Evolutionary conservation across 2,797 vertebrate species (phyloP).

Genomic region (Siniperca scherzeri): DNA sequence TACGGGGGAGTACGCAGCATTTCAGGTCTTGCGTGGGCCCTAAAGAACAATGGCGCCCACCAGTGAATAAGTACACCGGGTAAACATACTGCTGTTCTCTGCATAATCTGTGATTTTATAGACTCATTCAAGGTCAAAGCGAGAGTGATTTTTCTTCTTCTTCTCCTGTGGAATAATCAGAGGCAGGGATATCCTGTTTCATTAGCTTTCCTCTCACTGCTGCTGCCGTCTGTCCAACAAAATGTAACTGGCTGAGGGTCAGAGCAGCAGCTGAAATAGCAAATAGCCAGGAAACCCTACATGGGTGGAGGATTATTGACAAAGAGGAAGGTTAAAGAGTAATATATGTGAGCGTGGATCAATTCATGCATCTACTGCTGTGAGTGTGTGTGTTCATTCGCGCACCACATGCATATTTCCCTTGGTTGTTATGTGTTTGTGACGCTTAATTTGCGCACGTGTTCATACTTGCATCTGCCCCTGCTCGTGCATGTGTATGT

Average conservation of each 20-base stretch:
- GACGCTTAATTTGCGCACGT: slow-evolving; percentile 27
- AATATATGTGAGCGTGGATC: slow-evolving; percentile 53
- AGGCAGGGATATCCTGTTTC: slow-evolving; percentile 71
- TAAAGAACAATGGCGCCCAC: slow-evolving; percentile 24
- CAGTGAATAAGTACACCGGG: slow-evolving; percentile 35
- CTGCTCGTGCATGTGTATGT: slow-evolving; percentile 7
- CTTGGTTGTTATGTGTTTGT: slow-evolving; percentile 29
- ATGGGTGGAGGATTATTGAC: slow-evolving; percentile 61
- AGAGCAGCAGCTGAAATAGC: slow-evolving; percentile 68
- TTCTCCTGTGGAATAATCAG: slow-evolving; percentile 57
- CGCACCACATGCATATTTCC: slow-evolving; percentile 19
- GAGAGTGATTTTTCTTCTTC: slow-evolving; percentile 55
- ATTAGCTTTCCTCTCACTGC: slow-evolving; percentile 70
- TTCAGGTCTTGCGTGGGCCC: slow-evolving; percentile 31
- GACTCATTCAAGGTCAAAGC: slow-evolving; percentile 65
- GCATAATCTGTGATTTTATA: slow-evolving; percentile 35
- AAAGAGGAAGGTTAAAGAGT: slow-evolving; percentile 51
- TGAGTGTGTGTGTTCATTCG: background rate
- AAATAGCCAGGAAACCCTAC: slow-evolving; percentile 49
- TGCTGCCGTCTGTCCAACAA: slow-evolving; percentile 55
- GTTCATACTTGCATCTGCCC: slow-evolving; percentile 13
- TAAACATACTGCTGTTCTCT: slow-evolving; percentile 35
- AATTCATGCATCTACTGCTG: slow-evolving; percentile 43
- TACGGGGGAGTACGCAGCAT: slow-evolving; percentile 8
- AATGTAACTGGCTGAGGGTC: slow-evolving; percentile 59